Conservation (phyloP, 53 echinoderm and acorn worm species). For the Zoroaster sp. region DNA sequence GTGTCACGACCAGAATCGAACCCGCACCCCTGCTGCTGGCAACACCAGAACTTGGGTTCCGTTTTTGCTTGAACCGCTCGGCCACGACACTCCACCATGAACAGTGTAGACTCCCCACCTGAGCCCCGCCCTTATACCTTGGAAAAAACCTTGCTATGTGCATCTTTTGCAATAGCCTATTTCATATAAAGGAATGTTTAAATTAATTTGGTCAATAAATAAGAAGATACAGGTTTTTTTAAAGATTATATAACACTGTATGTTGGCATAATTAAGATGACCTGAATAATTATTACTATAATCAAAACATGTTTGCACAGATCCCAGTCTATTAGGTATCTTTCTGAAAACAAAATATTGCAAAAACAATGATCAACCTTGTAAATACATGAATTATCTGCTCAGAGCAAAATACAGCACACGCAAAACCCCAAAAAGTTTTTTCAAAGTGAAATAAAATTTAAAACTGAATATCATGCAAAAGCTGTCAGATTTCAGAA, state of each 20-base stretch:
- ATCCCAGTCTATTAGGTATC: constrained; percentile 6
- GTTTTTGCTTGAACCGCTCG: too few species aligned
- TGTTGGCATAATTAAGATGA: neutral
- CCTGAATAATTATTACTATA: constrained; percentile 12
- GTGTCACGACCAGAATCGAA: too few species aligned
- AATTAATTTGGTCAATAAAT: constrained; percentile 15
- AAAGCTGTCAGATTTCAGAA: neutral
- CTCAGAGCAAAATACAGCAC: neutral
- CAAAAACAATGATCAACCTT: neutral
- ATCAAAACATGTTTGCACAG: constrained; percentile 11
- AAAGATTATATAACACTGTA: neutral
- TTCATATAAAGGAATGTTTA: constrained; percentile 22
- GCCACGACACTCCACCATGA: too few species aligned
- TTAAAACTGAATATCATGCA: neutral
- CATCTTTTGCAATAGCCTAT: neutral
- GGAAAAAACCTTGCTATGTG: neutral
- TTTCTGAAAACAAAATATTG: neutral
- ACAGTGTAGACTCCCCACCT: too few species aligned
- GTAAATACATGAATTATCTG: too few species aligned
- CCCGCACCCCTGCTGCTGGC: too few species aligned
- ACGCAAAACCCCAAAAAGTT: too few species aligned
- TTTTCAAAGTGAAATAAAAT: neutral
- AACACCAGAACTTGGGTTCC: too few species aligned
- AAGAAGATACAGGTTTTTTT: neutral
- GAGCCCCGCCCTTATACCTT: neutral